These are phyloP conservation scores for Boulengeromyrus knoepffleri DNA, from an alignment of 2,113 vertebrate genomes.

Conservation along the genomic window DNA sequence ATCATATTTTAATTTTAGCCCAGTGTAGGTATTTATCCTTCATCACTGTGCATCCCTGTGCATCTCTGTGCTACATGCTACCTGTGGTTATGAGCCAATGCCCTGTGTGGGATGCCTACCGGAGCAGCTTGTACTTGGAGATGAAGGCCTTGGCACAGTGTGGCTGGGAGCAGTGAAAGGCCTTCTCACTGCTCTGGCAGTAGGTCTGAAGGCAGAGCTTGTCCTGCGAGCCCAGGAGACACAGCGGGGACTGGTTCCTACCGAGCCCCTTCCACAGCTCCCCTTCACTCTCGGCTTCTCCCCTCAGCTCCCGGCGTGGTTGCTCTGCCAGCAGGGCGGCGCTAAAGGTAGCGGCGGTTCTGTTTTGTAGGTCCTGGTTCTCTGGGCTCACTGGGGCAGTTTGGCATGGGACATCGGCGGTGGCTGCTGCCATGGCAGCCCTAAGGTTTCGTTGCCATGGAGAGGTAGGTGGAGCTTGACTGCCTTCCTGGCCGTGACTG, in stretches of 20 bases:
- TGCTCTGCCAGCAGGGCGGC: conserved; percentile 58
- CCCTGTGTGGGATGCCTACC: conserved; percentile 70
- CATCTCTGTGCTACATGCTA: background rate
- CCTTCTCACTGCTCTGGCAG: conserved; percentile 77
- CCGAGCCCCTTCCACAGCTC: conserved; percentile 57
- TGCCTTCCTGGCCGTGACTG: conserved; percentile 22
- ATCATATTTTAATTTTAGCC: background rate
- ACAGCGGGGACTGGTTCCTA: conserved; percentile 80
- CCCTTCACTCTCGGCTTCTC: conserved; percentile 65
- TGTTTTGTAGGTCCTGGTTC: conserved; percentile 52
- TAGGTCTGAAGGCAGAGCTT: conserved; percentile 80
- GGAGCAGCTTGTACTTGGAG: conserved; percentile 96
- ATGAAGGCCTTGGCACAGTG: conserved; percentile 95
- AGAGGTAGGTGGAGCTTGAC: conserved; percentile 15
- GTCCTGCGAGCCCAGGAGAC: conserved; percentile 75
- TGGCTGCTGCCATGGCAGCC: conserved; percentile 81
- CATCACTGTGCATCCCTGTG: background rate
- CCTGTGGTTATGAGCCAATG: conserved; percentile 70
- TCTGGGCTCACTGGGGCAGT: conserved; percentile 72
- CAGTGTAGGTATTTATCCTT: background rate
- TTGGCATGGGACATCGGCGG: conserved; percentile 51
- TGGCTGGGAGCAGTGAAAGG: conserved; percentile 87
- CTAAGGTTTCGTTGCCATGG: conserved; percentile 63
- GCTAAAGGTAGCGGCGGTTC: conserved; percentile 26
- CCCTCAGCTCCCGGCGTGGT: conserved; percentile 59